Conservation (phyloP, 1,140 invertebrate genomes). For the Probaryconus sp. region DNA sequence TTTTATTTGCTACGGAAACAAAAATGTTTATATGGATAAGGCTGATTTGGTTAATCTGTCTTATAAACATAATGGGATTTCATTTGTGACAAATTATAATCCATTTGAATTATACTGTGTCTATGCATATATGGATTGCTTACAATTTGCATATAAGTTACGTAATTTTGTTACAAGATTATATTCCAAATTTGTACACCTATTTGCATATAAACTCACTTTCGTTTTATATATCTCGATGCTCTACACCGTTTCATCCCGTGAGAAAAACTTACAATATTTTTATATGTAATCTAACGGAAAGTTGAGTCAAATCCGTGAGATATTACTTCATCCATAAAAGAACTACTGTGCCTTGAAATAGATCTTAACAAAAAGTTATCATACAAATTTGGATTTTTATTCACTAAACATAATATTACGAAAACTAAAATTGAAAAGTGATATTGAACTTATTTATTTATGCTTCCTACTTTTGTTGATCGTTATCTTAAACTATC, state of each 20-base stretch:
- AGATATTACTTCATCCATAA: constrained; percentile 21
- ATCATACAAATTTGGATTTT: not conserved
- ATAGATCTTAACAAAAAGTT: not conserved
- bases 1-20: constrained; percentile 1
- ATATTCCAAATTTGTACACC: constrained; percentile 36
- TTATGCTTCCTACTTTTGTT: too few relatives aligned
- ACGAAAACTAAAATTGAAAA: not conserved
- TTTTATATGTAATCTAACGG: constrained; percentile 37
- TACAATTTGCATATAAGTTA: constrained; percentile 38
- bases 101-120: constrained; percentile 16
- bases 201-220: constrained; percentile 53
- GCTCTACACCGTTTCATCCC: constrained; percentile 4
- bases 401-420: not conserved
- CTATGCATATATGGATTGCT: constrained; percentile 7
- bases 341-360: not conserved
- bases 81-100: constrained; percentile 46
- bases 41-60: constrained; percentile 10
- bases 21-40: constrained; percentile 6
- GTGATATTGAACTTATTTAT: too few relatives aligned
- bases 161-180: constrained; percentile 42
- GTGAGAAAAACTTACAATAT: constrained; percentile 33
- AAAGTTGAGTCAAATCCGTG: constrained; percentile 22
- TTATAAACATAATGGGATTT: constrained; percentile 34
- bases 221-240: constrained; percentile 26
- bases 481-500: too few relatives aligned